These are phyloP conservation scores for Bagarius yarrelli DNA, from an alignment of 2,113 vertebrate species.

Conservation along the genomic window DNA sequence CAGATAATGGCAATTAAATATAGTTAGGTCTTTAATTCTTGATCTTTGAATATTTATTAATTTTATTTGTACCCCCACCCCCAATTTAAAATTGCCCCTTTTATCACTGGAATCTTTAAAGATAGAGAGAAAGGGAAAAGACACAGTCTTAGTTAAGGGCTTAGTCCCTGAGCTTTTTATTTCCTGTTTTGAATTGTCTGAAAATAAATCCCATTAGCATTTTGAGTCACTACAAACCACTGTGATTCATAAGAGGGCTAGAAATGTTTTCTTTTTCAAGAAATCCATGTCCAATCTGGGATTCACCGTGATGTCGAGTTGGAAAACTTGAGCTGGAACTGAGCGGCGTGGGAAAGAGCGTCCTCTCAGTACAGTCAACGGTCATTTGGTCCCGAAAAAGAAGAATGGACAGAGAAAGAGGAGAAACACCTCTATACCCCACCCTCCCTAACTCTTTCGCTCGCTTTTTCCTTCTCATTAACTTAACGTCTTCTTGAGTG, in stretches of 20 bases:
- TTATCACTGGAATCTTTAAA: too few species aligned
- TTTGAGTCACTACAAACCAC: not conserved
- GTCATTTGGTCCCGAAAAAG: not conserved
- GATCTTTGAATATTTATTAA: too few species aligned
- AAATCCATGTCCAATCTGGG: not conserved
- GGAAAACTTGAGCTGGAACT: conserved; percentile 10
- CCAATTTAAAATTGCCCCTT: too few species aligned
- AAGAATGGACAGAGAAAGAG: not conserved
- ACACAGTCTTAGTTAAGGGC: too few species aligned
- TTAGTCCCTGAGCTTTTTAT: too few species aligned
- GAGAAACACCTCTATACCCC: not conserved
- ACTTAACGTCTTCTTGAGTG: too few species aligned
- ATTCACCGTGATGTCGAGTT: not conserved
- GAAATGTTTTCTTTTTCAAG: not conserved
- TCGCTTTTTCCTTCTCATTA: not conserved
- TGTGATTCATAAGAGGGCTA: conserved; percentile 17
- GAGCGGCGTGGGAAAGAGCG: not conserved
- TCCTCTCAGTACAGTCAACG: not conserved
- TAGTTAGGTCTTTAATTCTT: too few species aligned
- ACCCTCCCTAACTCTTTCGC: not conserved
- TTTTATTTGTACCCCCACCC: too few species aligned
- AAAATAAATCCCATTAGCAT: not conserved
- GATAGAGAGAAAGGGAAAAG: not conserved
- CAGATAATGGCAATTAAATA: too few species aligned
- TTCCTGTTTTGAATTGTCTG: not conserved